Base-by-base conservation (phyloP, 2,113 vertebrate species). In the Eolophus roseicapilla region DNA sequence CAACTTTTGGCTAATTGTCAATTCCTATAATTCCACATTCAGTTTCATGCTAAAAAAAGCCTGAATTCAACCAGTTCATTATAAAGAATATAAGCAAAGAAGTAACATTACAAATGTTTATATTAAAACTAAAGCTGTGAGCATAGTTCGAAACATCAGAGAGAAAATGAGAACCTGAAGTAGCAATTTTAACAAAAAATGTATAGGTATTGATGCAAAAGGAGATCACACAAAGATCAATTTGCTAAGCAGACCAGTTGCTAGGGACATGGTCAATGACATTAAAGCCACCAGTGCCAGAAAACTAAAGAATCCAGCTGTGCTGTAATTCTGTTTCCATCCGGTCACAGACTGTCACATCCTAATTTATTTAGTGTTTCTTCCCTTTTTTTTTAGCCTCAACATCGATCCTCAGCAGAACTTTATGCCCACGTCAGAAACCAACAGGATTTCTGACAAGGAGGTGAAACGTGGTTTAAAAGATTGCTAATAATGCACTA, bases 281-380 rank as follows among this genome's bases (percentile, higher is more conserved):
- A 81, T 52, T 57, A 78, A 65, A 86, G 86, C 29, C 73, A 91
- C 11, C 60, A 73, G 35, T 53, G 75, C 44, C 91, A 93, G 63
- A 91, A 93, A 95, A 81, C 49, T 52, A 44, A 86, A 65, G 60
- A 84, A 94, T 50, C 73, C 89, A 96, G 64, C 44, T 92, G 77
- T 6, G 1, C 35, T 86, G 44, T 59, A 87, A 71, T 84, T 78
- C 33, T 12, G 17, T 71, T 76, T 93, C 68, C 82, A 74, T 88
- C 74, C 2, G 0, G 52, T 80, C 70, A 85, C 69, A 82, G 57
- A 67, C 31, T 53, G 59, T 39, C 70, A 86, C 47, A 89, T 79
- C 29, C 69, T 55, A 62, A 29, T 41, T 81, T 62, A 27, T 62
- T 57, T 59, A 21, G 8, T 27, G 55, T 29, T 49, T 60, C 65